Conservation (phyloP, 2,888 invertebrate species). For the Abrostola tripartita region DNA sequence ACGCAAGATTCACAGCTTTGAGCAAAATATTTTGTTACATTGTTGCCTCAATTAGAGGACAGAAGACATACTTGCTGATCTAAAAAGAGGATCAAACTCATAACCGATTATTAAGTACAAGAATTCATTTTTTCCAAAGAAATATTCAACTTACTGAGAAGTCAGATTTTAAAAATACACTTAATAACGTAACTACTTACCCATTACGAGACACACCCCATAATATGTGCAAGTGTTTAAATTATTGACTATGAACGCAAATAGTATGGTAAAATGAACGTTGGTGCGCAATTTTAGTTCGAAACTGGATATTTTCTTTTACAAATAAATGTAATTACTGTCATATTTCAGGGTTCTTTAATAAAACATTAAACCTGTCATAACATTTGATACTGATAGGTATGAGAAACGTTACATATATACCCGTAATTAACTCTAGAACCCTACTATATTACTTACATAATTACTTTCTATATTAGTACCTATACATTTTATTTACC, state of each 20-base stretch:
- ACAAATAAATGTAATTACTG: slow-evolving; percentile 50
- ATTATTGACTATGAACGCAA: slow-evolving; percentile 60
- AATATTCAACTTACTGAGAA: slow-evolving; percentile 23
- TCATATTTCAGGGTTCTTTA: slow-evolving; percentile 51
- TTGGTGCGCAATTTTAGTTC: slow-evolving; percentile 40
- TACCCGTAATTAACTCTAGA: too few species aligned
- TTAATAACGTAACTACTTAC: slow-evolving; percentile 46
- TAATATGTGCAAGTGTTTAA: slow-evolving; percentile 55
- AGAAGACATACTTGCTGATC: background rate
- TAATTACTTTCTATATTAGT: too few species aligned
- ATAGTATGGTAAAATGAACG: slow-evolving; percentile 52
- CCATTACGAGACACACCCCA: slow-evolving; percentile 36
- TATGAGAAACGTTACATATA: too few species aligned
- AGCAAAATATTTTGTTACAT: slow-evolving; percentile 8
- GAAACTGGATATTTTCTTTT: slow-evolving; percentile 46
- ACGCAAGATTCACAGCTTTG: background rate
- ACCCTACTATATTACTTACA: too few species aligned
- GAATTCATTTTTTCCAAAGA: slow-evolving; percentile 11
- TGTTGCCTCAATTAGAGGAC: slow-evolving; percentile 11
- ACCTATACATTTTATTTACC: too few species aligned
- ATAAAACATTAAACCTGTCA: background rate
- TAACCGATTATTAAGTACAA: slow-evolving; percentile 27
- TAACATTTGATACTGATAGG: too few species aligned
- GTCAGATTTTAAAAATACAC: slow-evolving; percentile 49
- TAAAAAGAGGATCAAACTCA: slow-evolving; percentile 5